A percentile compares a stretch with the other conserved stretches of the same genome.
Conservation (phyloP, 2,797 vertebrate species). For the Gambelia wislizenii region DNA sequence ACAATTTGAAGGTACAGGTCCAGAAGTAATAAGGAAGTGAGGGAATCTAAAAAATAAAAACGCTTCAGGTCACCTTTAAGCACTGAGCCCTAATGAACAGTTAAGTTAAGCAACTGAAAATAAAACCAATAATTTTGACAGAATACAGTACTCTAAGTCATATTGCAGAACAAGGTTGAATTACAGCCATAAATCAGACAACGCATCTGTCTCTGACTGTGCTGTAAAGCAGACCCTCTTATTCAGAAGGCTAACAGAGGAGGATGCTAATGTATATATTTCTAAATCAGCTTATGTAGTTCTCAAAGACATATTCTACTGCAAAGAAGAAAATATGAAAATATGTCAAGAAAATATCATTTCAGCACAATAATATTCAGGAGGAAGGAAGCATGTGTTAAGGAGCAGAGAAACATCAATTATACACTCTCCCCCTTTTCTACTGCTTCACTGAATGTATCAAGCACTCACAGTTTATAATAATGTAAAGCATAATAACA, state of each 20-base stretch:
- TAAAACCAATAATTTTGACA: constrained; percentile 35
- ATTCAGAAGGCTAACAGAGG: constrained; percentile 18
- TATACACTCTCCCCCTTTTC: too few relatives aligned
- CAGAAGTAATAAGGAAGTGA: constrained; percentile 26
- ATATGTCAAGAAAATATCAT: not conserved
- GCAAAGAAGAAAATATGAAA: not conserved
- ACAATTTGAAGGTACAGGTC: constrained; percentile 13
- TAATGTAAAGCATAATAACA: not conserved
- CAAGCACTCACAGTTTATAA: not conserved
- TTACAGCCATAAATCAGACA: constrained; percentile 26
- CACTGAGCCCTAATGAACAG: constrained; percentile 25
- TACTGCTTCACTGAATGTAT: not conserved
- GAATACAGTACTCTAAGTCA: constrained; percentile 2
- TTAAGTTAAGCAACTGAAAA: constrained; percentile 42
- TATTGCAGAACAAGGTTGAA: constrained; percentile 15
- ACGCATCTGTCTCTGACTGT: not conserved
- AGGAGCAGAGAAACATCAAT: not conserved
- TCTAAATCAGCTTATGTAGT: not conserved
- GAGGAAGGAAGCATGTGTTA: not conserved
- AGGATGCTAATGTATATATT: not conserved
- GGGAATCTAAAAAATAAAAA: constrained; percentile 33
- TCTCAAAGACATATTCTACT: not conserved
- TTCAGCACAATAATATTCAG: not conserved
- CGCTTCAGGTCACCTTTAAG: constrained; percentile 31
- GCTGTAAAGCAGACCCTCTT: not conserved